phyloP scores from a whole-genome alignment of 2,888 invertebrate genomes.

The Troides aeacus region DNA sequence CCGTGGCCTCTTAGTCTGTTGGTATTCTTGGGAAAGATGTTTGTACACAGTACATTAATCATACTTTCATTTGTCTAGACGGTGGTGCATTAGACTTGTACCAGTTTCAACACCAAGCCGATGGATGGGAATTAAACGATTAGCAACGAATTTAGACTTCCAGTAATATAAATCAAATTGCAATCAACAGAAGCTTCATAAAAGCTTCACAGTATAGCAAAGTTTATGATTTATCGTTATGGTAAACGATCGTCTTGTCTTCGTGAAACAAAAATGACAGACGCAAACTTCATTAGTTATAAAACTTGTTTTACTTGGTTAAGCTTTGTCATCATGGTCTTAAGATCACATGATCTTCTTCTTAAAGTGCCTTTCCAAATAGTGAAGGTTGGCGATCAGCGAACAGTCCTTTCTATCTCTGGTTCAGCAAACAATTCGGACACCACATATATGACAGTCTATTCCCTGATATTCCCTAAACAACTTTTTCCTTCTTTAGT shows the following conservation, averaged over 20 bases:
- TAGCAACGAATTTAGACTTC: constrained; percentile 16
- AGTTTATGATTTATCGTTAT: background rate
- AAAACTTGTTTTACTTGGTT: no score
- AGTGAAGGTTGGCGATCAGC: no score
- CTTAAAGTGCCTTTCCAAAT: no score
- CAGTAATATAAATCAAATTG: constrained; percentile 33
- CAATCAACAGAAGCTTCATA: background rate
- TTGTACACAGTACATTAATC: constrained; percentile 28
- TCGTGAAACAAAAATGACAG: background rate
- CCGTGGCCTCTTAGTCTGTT: constrained; percentile 23
- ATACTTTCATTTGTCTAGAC: constrained; percentile 31
- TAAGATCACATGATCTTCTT: no score
- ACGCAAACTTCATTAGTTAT: no score
- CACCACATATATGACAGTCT: no score
- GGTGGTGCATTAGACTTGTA: constrained; percentile 18
- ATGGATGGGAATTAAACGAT: constrained; percentile 24
- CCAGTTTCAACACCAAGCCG: constrained; percentile 21
- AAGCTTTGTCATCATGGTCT: no score
- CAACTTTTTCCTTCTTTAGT: no score
- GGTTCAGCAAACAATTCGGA: no score
- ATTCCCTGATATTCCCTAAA: no score
- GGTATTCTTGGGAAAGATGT: constrained; percentile 25
- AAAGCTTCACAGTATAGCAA: background rate
- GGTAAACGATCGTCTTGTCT: background rate
- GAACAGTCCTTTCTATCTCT: no score